A percentile compares a stretch with the other conserved stretches of the same genome.
Conservation (phyloP, 1,140 invertebrate genomes). For the Caenorhabditis inopinata region DNA sequence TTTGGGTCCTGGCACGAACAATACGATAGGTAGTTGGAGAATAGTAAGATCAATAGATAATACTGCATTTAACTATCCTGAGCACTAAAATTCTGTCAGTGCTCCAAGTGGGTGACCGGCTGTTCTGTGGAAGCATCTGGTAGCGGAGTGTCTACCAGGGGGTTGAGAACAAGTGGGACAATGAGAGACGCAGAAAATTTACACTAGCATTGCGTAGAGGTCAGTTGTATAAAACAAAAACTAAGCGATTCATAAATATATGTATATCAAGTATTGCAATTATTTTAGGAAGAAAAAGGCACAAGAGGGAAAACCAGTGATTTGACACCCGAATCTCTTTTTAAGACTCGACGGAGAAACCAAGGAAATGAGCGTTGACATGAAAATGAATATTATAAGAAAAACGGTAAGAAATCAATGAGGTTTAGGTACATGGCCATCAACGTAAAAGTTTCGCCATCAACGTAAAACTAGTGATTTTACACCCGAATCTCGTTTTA, state of each 20-base stretch:
- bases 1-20: neutral
- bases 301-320: too few relatives aligned
- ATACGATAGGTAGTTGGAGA: too few relatives aligned
- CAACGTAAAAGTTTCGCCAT: slow-evolving; percentile 98
- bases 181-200: neutral
- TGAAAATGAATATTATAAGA: neutral
- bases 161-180: neutral
- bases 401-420: slow-evolving; percentile 72
- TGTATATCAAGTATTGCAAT: too few relatives aligned
- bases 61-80: too few relatives aligned
- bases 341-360: neutral
- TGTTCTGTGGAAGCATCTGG: neutral
- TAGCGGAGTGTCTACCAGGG: neutral
- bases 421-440: slow-evolving; percentile 88
- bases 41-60: too few relatives aligned
- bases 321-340: neutral
- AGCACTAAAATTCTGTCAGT: too few relatives aligned
- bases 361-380: neutral
- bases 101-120: neutral
- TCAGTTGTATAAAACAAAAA: neutral
- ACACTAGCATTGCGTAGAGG: neutral
- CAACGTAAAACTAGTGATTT: too few relatives aligned
- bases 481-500: neutral
- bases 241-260: neutral
- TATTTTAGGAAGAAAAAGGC: too few relatives aligned